A percentile compares a stretch with the other conserved stretches of the same genome.
Evolutionary conservation across 2,888 invertebrate species (phyloP).

Genomic region (Polydrusus pterygomalis): DNA sequence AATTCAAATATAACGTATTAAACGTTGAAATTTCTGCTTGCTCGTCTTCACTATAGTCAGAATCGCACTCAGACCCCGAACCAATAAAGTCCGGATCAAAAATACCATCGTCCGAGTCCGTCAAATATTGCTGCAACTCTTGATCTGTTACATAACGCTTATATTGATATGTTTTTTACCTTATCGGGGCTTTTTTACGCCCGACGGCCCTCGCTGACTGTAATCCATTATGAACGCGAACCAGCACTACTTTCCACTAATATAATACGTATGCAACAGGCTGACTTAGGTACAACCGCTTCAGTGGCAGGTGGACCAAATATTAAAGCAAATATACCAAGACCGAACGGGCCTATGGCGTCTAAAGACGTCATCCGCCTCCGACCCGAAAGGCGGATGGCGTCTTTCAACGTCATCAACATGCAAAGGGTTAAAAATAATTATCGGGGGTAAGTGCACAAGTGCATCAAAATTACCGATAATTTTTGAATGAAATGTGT

Average conservation of each 20-base stretch:
- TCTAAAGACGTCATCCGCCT: too few species aligned
- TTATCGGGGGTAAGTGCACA: too few species aligned
- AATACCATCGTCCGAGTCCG: constrained; percentile 49
- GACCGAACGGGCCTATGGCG: too few species aligned
- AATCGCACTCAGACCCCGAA: constrained; percentile 29
- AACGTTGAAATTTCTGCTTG: constrained; percentile 23
- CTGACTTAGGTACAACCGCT: not conserved
- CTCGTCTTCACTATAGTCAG: constrained; percentile 34
- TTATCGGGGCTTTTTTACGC: constrained; percentile 32
- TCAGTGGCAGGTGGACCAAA: not conserved
- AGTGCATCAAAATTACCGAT: too few species aligned
- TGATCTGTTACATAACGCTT: constrained; percentile 48
- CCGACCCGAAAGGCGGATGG: too few species aligned
- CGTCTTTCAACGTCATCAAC: too few species aligned
- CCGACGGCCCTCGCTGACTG: constrained; percentile 42
- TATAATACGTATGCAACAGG: constrained; percentile 10
- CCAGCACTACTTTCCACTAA: constrained; percentile 33
- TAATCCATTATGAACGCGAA: constrained; percentile 42
- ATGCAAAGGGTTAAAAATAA: too few species aligned
- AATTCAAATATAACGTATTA: not conserved
- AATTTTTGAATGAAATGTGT: too few species aligned
- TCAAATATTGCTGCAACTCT: constrained; percentile 46
- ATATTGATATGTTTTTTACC: constrained; percentile 17
- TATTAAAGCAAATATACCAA: too few species aligned
- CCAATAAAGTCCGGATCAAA: constrained; percentile 48